A percentile compares a stretch with the other conserved stretches of the same genome.
Evolutionary conservation across 2,113 vertebrate species (phyloP).

Genomic region (Entelurus aequoreus): DNA sequence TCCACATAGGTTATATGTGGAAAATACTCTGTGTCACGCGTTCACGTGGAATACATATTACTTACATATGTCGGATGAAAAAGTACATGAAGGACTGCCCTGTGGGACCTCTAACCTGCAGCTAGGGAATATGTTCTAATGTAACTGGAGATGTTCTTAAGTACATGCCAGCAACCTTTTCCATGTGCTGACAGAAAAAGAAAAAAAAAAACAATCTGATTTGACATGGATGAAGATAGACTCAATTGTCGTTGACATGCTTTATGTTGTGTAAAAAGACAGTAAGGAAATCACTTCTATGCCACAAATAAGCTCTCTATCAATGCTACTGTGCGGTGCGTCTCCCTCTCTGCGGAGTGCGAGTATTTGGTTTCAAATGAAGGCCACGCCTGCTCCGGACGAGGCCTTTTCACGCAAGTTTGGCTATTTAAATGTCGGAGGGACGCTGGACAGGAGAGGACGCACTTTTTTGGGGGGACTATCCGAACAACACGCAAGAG

Average conservation of each 20-base stretch:
- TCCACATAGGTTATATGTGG: conserved; percentile 55
- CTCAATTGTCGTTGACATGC: conserved; percentile 12
- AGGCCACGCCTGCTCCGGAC: conserved; percentile 62
- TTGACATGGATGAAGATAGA: conserved; percentile 30
- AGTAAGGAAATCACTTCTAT: not conserved
- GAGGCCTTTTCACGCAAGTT: conserved; percentile 66
- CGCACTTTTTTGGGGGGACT: conserved; percentile 57
- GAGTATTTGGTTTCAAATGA: conserved; percentile 62
- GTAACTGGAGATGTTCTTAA: conserved; percentile 69
- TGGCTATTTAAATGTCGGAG: conserved; percentile 66
- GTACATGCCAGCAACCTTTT: conserved; percentile 57
- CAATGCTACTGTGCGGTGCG: not conserved
- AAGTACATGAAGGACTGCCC: conserved; percentile 55
- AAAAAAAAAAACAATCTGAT: conserved; percentile 24
- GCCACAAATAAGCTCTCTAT: not conserved
- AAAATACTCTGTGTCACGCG: conserved; percentile 65
- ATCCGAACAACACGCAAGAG: conserved; percentile 22
- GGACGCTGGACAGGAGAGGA: conserved; percentile 58
- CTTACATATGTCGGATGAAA: conserved; percentile 70
- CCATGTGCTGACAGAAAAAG: conserved; percentile 47
- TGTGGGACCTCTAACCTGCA: conserved; percentile 56
- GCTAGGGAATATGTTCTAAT: conserved; percentile 57
- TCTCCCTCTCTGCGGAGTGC: not conserved
- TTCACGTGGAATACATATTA: conserved; percentile 73
- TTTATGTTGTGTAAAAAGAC: conserved; percentile 3